Percentiles rank a stretch among this genome's conserved stretches.
These are phyloP conservation scores for Pachliopta kotzebuea DNA, from an alignment of 2,888 invertebrate species.

Conservation along the genomic window DNA sequence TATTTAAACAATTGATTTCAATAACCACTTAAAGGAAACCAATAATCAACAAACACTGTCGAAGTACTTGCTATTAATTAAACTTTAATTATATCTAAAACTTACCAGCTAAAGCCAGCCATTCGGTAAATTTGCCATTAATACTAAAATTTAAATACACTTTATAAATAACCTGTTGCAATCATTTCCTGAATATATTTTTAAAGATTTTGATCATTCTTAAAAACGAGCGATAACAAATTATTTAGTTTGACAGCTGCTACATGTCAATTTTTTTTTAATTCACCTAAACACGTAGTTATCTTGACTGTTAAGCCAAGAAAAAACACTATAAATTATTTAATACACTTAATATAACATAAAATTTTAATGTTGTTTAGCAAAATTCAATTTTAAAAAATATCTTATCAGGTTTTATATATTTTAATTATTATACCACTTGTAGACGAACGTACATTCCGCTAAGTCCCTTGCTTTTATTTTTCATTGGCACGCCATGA, in stretches of 20 bases:
- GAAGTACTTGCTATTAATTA: conserved; percentile 49
- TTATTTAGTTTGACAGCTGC: conserved; percentile 27
- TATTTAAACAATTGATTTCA: conserved; percentile 54
- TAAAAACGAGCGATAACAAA: conserved; percentile 25
- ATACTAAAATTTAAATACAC: conserved; percentile 56
- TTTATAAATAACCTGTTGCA: conserved; percentile 33
- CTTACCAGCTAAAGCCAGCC: conserved; percentile 81
- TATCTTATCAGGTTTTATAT: too few relatives aligned
- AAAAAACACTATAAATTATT: neutral
- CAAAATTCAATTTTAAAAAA: too few relatives aligned
- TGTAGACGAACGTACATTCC: too few relatives aligned
- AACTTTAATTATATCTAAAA: conserved; percentile 43
- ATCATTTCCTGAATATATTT: conserved; percentile 23
- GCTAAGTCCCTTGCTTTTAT: too few relatives aligned
- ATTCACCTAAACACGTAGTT: neutral
- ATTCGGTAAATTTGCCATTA: conserved; percentile 79
- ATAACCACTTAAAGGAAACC: conserved; percentile 42
- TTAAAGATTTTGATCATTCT: conserved; percentile 21
- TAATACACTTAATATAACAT: neutral
- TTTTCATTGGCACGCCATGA: too few relatives aligned
- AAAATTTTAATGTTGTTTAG: neutral
- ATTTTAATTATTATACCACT: too few relatives aligned
- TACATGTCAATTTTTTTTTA: conserved; percentile 9
- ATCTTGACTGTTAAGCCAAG: neutral
- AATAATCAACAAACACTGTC: conserved; percentile 56